These are phyloP conservation scores for Xestoiulus laeticollis DNA, from an alignment of 2,888 invertebrate genomes.

Conservation along the genomic window DNA sequence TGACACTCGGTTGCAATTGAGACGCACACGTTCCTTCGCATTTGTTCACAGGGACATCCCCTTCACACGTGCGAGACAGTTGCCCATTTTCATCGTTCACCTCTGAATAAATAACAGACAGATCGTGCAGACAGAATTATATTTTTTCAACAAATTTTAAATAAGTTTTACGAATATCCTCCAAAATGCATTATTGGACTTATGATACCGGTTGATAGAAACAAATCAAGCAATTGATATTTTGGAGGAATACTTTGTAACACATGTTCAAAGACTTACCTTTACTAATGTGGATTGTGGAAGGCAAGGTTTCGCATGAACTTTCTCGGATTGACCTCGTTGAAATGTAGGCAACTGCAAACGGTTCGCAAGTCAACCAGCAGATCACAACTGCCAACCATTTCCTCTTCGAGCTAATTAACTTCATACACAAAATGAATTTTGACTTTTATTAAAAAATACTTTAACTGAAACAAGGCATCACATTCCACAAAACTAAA, in stretches of 20 bases:
- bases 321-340: slow-evolving; percentile 53
- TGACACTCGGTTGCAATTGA: slow-evolving; percentile 90
- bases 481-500: not conserved
- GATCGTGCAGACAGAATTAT: slow-evolving; percentile 68
- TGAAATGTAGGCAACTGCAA: slow-evolving; percentile 36
- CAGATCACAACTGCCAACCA: not conserved
- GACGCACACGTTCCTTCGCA: slow-evolving; percentile 93
- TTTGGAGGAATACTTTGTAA: not conserved
- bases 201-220: too few species aligned
- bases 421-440: not conserved
- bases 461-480: too few species aligned
- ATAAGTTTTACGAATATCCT: slow-evolving; percentile 74
- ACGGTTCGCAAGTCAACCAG: not conserved
- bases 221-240: too few species aligned
- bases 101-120: slow-evolving; percentile 69
- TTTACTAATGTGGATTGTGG: slow-evolving; percentile 87
- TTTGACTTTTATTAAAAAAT: too few species aligned
- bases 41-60: slow-evolving; percentile 88
- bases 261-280: slow-evolving; percentile 67
- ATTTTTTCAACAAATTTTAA: too few species aligned
- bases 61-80: slow-evolving; percentile 84
- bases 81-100: slow-evolving; percentile 88
- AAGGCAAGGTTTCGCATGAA: slow-evolving; percentile 82
- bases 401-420: not conserved
- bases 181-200: too few species aligned